Conservation (phyloP, 2,113 vertebrate genomes). For the Neolamprologus toae region DNA sequence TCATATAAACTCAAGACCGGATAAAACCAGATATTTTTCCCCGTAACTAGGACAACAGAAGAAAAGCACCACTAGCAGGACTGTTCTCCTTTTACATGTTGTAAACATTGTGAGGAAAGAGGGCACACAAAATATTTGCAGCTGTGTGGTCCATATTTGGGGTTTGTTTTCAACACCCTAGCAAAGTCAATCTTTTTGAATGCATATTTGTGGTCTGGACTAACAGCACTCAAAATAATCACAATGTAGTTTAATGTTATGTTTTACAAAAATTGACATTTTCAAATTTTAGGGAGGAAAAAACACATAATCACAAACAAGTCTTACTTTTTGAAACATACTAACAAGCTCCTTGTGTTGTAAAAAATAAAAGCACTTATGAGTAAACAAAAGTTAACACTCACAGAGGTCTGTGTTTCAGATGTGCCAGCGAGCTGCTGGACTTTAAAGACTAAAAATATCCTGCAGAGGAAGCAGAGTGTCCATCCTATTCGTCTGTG, state of each 20-base stretch:
- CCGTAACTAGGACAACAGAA: neutral
- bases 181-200: neutral
- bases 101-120: neutral
- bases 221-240: neutral
- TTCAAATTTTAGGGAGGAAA: neutral
- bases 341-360: neutral
- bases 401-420: neutral
- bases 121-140: neutral
- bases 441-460: conserved; percentile 1
- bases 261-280: neutral
- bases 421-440: neutral
- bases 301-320: neutral
- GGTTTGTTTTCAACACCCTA: neutral
- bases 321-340: neutral
- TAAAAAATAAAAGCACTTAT: neutral
- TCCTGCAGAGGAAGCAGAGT: neutral
- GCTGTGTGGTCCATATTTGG: neutral
- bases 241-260: neutral
- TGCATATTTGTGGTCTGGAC: neutral
- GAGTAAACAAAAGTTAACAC: neutral
- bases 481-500: neutral
- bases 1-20: neutral
- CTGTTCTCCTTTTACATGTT: neutral
- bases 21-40: neutral
- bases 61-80: neutral